These are phyloP conservation scores for Aradophagus sp. DNA, from an alignment of 1,140 invertebrate species.

Conservation along the genomic window DNA sequence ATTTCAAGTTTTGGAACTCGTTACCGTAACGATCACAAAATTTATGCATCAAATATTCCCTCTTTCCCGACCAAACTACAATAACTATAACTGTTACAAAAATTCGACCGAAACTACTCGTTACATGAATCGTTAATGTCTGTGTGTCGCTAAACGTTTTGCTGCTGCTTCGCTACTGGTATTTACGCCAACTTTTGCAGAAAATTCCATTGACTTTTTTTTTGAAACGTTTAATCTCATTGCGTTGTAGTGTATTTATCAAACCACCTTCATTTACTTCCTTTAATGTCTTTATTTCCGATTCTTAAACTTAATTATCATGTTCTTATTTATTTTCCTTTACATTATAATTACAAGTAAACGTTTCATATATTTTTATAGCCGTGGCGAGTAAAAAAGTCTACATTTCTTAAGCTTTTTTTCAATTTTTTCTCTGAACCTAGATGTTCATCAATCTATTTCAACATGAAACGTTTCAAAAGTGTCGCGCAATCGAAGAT, in stretches of 20 bases:
- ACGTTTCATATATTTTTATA: too few species aligned
- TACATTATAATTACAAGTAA: too few species aligned
- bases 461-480: too few species aligned
- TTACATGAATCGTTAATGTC: conserved; percentile 45
- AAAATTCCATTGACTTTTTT: conserved; percentile 23
- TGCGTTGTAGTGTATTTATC: neutral
- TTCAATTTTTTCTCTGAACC: too few species aligned
- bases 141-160: conserved; percentile 36
- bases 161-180: conserved; percentile 23
- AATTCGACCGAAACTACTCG: conserved; percentile 37
- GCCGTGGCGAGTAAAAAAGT: too few species aligned
- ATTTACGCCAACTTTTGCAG: conserved; percentile 10
- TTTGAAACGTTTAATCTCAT: too few species aligned
- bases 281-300: neutral
- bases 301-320: neutral
- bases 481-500: too few species aligned
- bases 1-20: conserved; percentile 38
- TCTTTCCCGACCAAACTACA: conserved; percentile 4
- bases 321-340: too few species aligned
- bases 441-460: too few species aligned
- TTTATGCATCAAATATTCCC: conserved; percentile 32
- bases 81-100: conserved; percentile 46
- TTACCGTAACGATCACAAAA: conserved; percentile 38
- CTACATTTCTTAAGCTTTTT: too few species aligned
- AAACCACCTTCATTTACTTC: too few species aligned